A percentile compares a stretch with the other conserved stretches of the same genome.
phyloP scores from a whole-genome alignment of 2,113 vertebrate species.

The Leptocoma aspasia region DNA sequence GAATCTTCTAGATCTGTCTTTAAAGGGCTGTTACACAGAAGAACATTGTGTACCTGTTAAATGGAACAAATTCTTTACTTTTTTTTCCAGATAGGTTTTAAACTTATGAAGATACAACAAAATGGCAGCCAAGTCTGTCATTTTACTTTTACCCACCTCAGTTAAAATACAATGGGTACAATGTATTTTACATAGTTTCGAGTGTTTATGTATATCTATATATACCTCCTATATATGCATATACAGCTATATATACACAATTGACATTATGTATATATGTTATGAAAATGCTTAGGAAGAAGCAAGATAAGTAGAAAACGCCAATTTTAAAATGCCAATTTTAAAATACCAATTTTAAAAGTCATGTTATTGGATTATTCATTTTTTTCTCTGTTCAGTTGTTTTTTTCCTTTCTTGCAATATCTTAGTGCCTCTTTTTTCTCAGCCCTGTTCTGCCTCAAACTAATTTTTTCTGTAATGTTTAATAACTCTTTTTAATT shows the following conservation, averaged over 20 bases:
- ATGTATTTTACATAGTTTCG: slow-evolving; percentile 75
- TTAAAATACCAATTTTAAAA: slow-evolving; percentile 2
- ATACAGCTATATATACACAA: slow-evolving; percentile 73
- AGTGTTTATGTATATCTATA: slow-evolving; percentile 72
- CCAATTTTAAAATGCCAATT: not conserved
- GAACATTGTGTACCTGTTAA: slow-evolving; percentile 34
- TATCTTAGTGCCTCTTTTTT: slow-evolving; percentile 44
- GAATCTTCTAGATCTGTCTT: not conserved
- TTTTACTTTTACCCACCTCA: slow-evolving; percentile 74
- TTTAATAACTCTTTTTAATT: slow-evolving; percentile 58
- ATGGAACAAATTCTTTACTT: slow-evolving; percentile 69
- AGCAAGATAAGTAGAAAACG: slow-evolving; percentile 50
- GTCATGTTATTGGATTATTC: slow-evolving; percentile 1
- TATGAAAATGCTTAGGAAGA: slow-evolving; percentile 47
- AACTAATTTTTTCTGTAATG: slow-evolving; percentile 72
- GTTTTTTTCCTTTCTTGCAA: slow-evolving; percentile 33
- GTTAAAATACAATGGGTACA: slow-evolving; percentile 74
- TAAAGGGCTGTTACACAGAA: not conserved
- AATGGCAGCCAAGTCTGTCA: slow-evolving; percentile 68
- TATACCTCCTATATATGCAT: slow-evolving; percentile 61
- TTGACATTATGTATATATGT: slow-evolving; percentile 62
- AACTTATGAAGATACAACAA: slow-evolving; percentile 74
- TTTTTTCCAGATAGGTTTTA: slow-evolving; percentile 77
- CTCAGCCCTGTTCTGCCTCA: slow-evolving; percentile 54
- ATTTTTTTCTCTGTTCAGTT: slow-evolving; percentile 14